Conservation (phyloP, 2,113 vertebrate species). For the Amblyopsis rosae region DNA sequence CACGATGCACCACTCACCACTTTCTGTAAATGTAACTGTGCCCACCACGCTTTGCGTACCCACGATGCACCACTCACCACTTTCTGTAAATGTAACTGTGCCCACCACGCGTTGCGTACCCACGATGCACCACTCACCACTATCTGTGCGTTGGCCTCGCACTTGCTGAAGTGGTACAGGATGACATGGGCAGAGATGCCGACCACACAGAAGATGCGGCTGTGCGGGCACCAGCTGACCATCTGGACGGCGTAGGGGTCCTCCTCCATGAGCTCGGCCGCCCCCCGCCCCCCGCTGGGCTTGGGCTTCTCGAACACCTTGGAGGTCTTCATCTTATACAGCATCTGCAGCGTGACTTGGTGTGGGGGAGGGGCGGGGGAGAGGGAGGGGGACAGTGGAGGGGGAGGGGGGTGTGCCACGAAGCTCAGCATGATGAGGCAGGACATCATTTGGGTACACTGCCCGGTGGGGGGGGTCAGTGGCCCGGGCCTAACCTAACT, state of each 20-base stretch:
- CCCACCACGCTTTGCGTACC: too few species aligned
- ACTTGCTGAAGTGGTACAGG: constrained; percentile 93
- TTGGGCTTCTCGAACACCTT: constrained; percentile 97
- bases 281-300: constrained; percentile 81
- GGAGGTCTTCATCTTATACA: constrained; percentile 97
- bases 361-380: constrained; percentile 7
- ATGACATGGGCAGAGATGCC: constrained; percentile 94
- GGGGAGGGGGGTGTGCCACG: not conserved
- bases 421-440: too few species aligned
- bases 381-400: not conserved
- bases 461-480: too few species aligned
- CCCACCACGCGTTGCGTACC: not conserved
- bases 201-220: constrained; percentile 93
- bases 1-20: constrained; percentile 81
- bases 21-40: too few species aligned
- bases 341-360: constrained; percentile 94
- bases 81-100: too few species aligned
- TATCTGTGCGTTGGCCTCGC: constrained; percentile 91
- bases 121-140: constrained; percentile 82
- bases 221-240: constrained; percentile 97
- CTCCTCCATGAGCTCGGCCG: constrained; percentile 88
- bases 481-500: too few species aligned
- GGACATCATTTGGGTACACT: too few species aligned
- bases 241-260: constrained; percentile 96
- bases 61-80: too few species aligned